These are phyloP conservation scores for Alloplasta piceator DNA, from an alignment of 2,888 invertebrate species.

Conservation along the genomic window DNA sequence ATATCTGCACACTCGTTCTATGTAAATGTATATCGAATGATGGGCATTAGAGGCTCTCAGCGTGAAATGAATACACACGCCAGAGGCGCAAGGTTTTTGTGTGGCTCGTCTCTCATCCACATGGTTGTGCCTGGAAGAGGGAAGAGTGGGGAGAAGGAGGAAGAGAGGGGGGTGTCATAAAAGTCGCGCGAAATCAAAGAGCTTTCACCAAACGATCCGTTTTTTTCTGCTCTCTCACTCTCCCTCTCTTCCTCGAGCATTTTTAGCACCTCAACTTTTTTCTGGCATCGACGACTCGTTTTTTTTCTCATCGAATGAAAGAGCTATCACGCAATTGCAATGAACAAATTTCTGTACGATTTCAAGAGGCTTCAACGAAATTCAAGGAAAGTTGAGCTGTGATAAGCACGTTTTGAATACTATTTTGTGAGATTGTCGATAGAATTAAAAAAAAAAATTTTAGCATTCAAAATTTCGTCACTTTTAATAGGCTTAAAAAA, in stretches of 20 bases:
- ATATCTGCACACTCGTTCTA: too few species aligned
- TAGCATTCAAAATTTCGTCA: too few species aligned
- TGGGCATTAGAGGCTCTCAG: slow-evolving; percentile 41
- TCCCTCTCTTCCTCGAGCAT: slow-evolving; percentile 32
- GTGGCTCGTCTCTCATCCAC: slow-evolving; percentile 29
- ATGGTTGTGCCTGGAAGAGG: too few species aligned
- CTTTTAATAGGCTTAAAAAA: too few species aligned
- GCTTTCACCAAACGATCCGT: slow-evolving; percentile 40
- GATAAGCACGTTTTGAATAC: too few species aligned
- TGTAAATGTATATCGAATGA: slow-evolving; percentile 6
- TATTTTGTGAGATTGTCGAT: too few species aligned
- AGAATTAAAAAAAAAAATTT: too few species aligned
- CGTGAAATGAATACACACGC: slow-evolving; percentile 70
- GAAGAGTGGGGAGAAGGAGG: too few species aligned
- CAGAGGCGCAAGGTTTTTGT: slow-evolving; percentile 45
- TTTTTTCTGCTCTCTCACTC: slow-evolving; percentile 23
- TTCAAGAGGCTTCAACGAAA: too few species aligned
- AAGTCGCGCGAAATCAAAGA: slow-evolving; percentile 64
- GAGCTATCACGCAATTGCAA: too few species aligned
- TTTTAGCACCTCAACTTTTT: not conserved
- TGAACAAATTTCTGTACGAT: too few species aligned
- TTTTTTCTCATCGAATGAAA: slow-evolving; percentile 49
- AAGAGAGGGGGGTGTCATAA: slow-evolving; percentile 6
- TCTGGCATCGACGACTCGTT: slow-evolving; percentile 27
- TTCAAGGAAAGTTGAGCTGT: too few species aligned